These are phyloP conservation scores for Condylura cristata DNA, from an alignment of 2,113 vertebrate genomes.

Conservation along the genomic window DNA sequence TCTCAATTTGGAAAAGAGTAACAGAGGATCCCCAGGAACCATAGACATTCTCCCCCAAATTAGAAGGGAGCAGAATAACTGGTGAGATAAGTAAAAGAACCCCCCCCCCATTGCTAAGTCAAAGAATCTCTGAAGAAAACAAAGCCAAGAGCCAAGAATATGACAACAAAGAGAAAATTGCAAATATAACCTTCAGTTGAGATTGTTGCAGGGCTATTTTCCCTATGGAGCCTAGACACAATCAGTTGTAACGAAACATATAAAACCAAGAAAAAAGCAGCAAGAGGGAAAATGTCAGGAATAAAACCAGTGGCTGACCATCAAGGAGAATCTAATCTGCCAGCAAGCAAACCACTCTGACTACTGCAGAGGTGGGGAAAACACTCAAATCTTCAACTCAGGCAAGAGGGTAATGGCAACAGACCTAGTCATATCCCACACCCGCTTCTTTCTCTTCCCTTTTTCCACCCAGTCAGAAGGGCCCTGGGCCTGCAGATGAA, in stretches of 20 bases:
- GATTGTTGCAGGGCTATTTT: conserved; percentile 9
- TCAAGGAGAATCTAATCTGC: background rate
- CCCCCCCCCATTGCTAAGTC: background rate
- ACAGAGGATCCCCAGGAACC: background rate
- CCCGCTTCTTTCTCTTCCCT: background rate
- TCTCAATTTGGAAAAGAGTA: background rate
- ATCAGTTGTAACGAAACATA: conserved; percentile 18
- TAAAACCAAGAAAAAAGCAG: conserved; percentile 33
- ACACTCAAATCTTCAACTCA: background rate
- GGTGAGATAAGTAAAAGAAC: background rate
- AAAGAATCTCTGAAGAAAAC: conserved; percentile 35
- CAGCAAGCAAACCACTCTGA: background rate
- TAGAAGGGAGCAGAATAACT: background rate
- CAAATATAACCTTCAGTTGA: background rate
- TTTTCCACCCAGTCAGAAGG: conserved; percentile 11
- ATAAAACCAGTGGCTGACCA: background rate
- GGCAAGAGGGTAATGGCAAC: background rate
- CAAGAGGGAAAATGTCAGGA: background rate
- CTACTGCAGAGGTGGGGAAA: background rate
- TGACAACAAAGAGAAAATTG: background rate
- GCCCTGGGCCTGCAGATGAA: conserved; percentile 59
- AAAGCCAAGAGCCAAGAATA: conserved; percentile 41
- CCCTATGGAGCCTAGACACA: background rate
- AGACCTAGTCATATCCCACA: background rate
- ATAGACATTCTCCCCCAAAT: background rate